phyloP scores from a whole-genome alignment of 2,797 vertebrate genomes.

The Argentina silus region DNA sequence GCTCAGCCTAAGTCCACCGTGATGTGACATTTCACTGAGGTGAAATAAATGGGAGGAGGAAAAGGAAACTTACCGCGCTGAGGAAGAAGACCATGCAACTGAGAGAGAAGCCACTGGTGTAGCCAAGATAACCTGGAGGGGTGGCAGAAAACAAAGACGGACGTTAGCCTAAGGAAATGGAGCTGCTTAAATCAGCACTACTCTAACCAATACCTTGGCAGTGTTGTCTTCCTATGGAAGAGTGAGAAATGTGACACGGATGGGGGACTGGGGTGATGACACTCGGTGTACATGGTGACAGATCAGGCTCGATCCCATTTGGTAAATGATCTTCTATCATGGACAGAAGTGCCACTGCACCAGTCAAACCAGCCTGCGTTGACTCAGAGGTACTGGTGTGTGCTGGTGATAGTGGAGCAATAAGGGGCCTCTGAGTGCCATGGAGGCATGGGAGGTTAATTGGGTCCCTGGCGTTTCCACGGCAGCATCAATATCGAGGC shows the following conservation, averaged over 20 bases:
- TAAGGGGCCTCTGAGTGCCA: neutral
- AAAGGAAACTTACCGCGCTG: conserved; percentile 82
- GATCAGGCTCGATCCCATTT: too few relatives aligned
- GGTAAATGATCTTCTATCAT: too few relatives aligned
- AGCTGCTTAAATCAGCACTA: too few relatives aligned
- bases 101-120: conserved; percentile 96
- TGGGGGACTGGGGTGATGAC: too few relatives aligned
- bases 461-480: neutral
- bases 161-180: too few relatives aligned
- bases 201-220: too few relatives aligned
- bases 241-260: too few relatives aligned
- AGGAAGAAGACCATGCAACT: conserved; percentile 99
- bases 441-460: neutral
- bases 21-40: conserved; percentile 11
- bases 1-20: neutral
- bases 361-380: too few relatives aligned
- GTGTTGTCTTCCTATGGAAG: too few relatives aligned
- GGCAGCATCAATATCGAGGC: neutral
- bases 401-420: neutral
- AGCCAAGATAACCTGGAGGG: conserved; percentile 92
- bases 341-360: too few relatives aligned
- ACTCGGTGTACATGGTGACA: too few relatives aligned
- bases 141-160: conserved; percentile 12
- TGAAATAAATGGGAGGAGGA: conserved; percentile 15
- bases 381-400: neutral